Base-by-base conservation (phyloP, 2,113 vertebrate species). In the Callipepla californica region DNA sequence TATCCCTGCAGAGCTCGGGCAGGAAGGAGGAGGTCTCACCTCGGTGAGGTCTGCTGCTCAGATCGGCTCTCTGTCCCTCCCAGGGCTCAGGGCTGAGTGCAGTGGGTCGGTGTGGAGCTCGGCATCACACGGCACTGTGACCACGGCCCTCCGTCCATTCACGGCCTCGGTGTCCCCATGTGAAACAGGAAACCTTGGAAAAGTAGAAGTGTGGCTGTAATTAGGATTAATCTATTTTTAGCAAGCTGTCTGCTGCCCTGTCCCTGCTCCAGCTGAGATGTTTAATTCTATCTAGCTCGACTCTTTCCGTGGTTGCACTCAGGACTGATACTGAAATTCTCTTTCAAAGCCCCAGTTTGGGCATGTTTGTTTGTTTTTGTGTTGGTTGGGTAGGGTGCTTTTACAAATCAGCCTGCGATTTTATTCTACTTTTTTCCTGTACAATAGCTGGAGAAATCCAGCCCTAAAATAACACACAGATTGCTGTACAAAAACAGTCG, bases 181-280 rank as follows among this genome's bases (percentile, higher is more conserved):
- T 75, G 89, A 53, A 94, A 95, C 45, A 32, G 91, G 93, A 90
- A 92, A 92, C 95, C 95, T 59, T 91, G 85, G 69, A 62, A 87
- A 89, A 76, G 94, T 90, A 90, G 87, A 61, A 97, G 94, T 65
- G 94, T 92, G 92, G 83, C 97, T 95, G 92, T 94, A 96, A 96
- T 95, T 97, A 91, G 96, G 96, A 97, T 97, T 97, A 97, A 82
- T 93, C 94, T 97, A 97, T 97, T 97, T 97, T 96, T 97, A 97
- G 96, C 94, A 48, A 66, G 79, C 94, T 86, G 95, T 80, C 93
- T 96, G 95, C 34, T 96, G 96, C 89, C 90, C 93, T 95, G 94
- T 94, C 96, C 94, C 2, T 55, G 93, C 94, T 95, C 93, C 95
- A 96, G 96, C 92, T 92, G 93, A 96, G 93, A 92, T 80, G 90